Conservation (phyloP, 2,888 invertebrate genomes). For the Ochlodes sylvanus region DNA sequence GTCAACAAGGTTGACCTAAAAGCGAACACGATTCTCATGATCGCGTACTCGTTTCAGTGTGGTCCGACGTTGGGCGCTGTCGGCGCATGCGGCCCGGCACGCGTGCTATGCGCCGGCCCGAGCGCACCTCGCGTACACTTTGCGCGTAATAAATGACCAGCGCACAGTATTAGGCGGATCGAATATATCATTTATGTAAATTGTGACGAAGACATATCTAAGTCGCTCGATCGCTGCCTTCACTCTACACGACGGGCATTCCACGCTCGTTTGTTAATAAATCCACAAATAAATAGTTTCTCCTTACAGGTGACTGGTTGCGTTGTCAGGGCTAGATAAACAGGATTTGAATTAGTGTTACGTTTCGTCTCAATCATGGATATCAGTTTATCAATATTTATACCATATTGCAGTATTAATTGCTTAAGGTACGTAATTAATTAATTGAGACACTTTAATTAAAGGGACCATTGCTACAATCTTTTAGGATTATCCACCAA, state of each 20-base stretch:
- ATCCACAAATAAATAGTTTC: constrained; percentile 61
- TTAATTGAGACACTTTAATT: neutral
- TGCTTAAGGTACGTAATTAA: neutral
- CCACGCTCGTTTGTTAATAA: constrained; percentile 68
- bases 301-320: constrained; percentile 51
- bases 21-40: constrained; percentile 54
- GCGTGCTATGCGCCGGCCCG: constrained; percentile 76
- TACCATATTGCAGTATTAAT: neutral
- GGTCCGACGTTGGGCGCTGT: constrained; percentile 72
- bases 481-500: too few species aligned
- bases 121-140: constrained; percentile 63
- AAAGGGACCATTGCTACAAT: neutral
- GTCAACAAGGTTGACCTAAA: constrained; percentile 74
- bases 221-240: constrained; percentile 69
- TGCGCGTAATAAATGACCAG: constrained; percentile 80
- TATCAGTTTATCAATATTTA: neutral
- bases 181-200: constrained; percentile 85
- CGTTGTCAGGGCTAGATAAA: constrained; percentile 20
- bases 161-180: constrained; percentile 80
- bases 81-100: constrained; percentile 72
- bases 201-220: constrained; percentile 85
- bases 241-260: constrained; percentile 79
- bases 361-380: constrained; percentile 3
- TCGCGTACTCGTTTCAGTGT: constrained; percentile 63
- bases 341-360: constrained; percentile 13